Conservation (phyloP, 2,888 invertebrate genomes). For the Ophion ellenae region DNA sequence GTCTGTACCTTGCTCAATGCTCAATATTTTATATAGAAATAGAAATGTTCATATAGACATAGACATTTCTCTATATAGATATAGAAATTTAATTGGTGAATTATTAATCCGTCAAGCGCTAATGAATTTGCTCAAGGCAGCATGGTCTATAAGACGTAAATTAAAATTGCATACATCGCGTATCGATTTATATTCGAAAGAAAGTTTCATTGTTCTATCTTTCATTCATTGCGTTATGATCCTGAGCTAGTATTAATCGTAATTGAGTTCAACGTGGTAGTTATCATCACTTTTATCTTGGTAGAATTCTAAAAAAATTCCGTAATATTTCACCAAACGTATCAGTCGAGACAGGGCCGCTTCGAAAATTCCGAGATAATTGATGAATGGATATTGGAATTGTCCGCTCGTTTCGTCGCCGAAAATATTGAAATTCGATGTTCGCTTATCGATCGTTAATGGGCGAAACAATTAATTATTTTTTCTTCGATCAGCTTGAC, state of each 20-base stretch:
- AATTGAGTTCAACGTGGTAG: neutral
- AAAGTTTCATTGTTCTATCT: neutral
- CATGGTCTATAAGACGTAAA: too few species aligned
- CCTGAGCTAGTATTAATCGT: neutral
- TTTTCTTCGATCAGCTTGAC: neutral
- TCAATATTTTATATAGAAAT: too few species aligned
- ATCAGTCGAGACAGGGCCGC: neutral
- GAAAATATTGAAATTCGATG: constrained; percentile 42
- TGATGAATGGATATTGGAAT: neutral
- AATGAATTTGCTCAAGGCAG: too few species aligned
- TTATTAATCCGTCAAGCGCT: neutral
- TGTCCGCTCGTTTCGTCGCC: neutral
- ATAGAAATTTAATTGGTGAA: constrained; percentile 13
- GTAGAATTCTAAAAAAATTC: neutral
- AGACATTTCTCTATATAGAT: too few species aligned
- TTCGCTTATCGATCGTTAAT: constrained; percentile 5
- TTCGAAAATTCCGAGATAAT: neutral
- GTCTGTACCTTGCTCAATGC: too few species aligned
- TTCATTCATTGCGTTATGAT: neutral
- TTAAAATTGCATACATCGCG: too few species aligned
- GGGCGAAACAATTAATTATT: constrained; percentile 35
- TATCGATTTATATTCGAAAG: neutral
- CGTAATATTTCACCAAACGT: neutral
- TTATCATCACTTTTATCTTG: neutral
- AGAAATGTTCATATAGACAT: too few species aligned